Conservation (phyloP, 1,140 invertebrate genomes). For the Limonius californicus region DNA sequence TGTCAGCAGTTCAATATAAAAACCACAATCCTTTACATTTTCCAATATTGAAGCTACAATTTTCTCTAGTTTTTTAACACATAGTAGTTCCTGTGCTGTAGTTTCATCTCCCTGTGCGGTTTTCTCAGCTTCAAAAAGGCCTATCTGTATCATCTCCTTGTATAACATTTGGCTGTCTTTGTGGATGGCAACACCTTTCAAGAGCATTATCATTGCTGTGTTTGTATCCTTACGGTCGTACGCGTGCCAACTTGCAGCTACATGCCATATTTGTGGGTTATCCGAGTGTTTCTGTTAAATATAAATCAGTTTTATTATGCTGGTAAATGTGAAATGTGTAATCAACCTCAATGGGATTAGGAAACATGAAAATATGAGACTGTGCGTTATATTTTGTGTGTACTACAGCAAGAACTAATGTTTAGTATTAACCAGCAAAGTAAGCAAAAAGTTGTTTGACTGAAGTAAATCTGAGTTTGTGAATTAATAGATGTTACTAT, state of each 20-base stretch:
- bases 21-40: conserved; percentile 27
- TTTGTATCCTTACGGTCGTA: conserved; percentile 22
- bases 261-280: conserved; percentile 27
- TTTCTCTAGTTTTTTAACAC: background rate
- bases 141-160: conserved; percentile 25
- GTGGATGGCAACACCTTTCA: conserved; percentile 23
- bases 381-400: too few relatives aligned
- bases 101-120: background rate
- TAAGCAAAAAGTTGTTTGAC: too few relatives aligned
- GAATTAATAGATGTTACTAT: too few relatives aligned
- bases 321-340: too few relatives aligned
- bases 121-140: conserved; percentile 12
- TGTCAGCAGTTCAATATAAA: conserved; percentile 28
- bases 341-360: too few relatives aligned
- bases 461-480: too few relatives aligned
- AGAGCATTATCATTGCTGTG: conserved; percentile 11
- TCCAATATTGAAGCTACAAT: background rate
- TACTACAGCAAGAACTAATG: too few relatives aligned
- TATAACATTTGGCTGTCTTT: conserved; percentile 27
- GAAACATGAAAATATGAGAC: too few relatives aligned
- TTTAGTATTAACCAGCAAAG: too few relatives aligned
- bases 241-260: conserved; percentile 25
- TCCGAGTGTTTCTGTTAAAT: conserved; percentile 22
- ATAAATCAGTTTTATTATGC: too few relatives aligned
- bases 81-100: background rate